Percentiles rank a stretch among this genome's conserved stretches.
These are phyloP conservation scores for Heterodera schachtii DNA, from an alignment of 1,140 invertebrate genomes.

Conservation along the genomic window DNA sequence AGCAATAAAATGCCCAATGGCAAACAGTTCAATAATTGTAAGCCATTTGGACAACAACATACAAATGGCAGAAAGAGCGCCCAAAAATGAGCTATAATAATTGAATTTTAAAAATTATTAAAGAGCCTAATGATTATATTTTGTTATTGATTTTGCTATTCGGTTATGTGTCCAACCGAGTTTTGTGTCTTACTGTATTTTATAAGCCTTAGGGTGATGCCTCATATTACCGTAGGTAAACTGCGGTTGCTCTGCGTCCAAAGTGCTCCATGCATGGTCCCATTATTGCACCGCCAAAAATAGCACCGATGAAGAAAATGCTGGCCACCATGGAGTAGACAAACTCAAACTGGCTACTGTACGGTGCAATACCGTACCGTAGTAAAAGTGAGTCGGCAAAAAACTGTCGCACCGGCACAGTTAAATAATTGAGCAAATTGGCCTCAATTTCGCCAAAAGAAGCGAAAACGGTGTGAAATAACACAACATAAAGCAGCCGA, in stretches of 20 bases:
- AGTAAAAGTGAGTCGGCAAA: constrained; percentile 34
- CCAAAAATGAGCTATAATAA: constrained; percentile 42
- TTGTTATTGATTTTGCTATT: background rate
- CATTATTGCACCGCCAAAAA: constrained; percentile 50
- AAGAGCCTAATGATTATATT: background rate
- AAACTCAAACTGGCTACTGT: constrained; percentile 39
- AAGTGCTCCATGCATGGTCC: constrained; percentile 50
- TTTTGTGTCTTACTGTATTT: too few relatives aligned
- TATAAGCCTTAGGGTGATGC: too few relatives aligned
- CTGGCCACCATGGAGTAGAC: constrained; percentile 47
- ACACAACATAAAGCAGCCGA: constrained; percentile 18
- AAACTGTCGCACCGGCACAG: constrained; percentile 44
- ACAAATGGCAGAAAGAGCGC: constrained; percentile 33
- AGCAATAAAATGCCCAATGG: constrained; percentile 52
- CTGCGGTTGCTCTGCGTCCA: constrained; percentile 50
- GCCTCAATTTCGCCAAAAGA: constrained; percentile 44
- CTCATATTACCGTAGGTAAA: constrained; percentile 43
- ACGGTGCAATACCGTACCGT: constrained; percentile 41
- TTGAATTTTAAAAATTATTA: too few relatives aligned
- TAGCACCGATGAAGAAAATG: constrained; percentile 45
- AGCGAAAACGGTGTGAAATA: constrained; percentile 43
- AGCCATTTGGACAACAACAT: constrained; percentile 44
- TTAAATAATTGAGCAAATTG: constrained; percentile 53
- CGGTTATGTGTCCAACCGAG: too few relatives aligned
- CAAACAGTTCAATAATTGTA: constrained; percentile 49